A percentile compares a stretch with the other conserved stretches of the same genome.
These are phyloP conservation scores for Poecilia gillii DNA, from an alignment of 2,797 vertebrate genomes.

Conservation along the genomic window DNA sequence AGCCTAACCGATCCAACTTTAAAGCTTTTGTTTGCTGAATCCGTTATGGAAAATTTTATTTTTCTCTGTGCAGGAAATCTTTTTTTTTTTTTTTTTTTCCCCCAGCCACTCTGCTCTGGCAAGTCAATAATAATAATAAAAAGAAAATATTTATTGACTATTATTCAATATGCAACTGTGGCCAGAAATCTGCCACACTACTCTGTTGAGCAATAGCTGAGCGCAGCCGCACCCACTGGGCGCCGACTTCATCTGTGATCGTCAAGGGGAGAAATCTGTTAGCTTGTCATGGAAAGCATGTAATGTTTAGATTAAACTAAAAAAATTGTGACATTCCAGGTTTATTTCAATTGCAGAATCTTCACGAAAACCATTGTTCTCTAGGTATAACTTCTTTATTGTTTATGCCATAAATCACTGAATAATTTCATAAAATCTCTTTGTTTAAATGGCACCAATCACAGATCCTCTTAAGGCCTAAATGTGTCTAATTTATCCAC, in stretches of 20 bases:
- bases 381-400: neutral
- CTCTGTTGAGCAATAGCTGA: neutral
- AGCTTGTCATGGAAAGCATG: neutral
- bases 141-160: neutral
- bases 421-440: neutral
- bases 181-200: neutral
- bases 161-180: neutral
- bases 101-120: neutral
- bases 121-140: slow-evolving; percentile 7
- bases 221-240: neutral
- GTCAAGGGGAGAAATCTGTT: neutral
- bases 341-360: neutral
- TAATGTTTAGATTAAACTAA: neutral
- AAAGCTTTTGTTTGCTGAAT: neutral
- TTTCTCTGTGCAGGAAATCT: neutral
- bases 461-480: neutral
- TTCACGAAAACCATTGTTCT: neutral
- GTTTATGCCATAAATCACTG: neutral
- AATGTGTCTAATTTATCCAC: neutral
- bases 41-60: no score
- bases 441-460: neutral
- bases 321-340: neutral
- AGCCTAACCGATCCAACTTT: neutral
- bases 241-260: neutral
- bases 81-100: neutral